Evolutionary conservation across 2,888 invertebrate species (phyloP).

Genomic region (Ormyrus nitidulus): DNA sequence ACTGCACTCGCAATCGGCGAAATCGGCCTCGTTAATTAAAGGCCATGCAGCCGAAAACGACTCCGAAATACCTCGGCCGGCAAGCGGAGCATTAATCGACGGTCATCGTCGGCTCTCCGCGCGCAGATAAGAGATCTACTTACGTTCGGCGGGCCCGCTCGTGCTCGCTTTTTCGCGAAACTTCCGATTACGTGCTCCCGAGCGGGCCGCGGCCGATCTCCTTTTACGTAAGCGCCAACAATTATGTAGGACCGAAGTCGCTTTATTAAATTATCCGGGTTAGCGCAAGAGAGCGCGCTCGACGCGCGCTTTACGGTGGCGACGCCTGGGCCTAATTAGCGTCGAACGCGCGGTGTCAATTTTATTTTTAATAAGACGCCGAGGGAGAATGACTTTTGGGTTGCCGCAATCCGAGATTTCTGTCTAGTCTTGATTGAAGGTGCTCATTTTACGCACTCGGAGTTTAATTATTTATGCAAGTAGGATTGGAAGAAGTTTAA

Average conservation of each 20-base stretch:
- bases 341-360: too few species aligned
- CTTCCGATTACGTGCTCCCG: slow-evolving; percentile 17
- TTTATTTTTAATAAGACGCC: too few species aligned
- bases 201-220: slow-evolving; percentile 3
- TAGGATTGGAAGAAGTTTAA: too few species aligned
- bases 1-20: too few species aligned
- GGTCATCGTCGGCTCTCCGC: not conserved
- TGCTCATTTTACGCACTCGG: too few species aligned
- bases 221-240: slow-evolving; percentile 4
- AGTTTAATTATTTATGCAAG: too few species aligned
- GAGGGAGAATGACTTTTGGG: too few species aligned
- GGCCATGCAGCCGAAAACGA: not conserved
- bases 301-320: not conserved
- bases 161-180: slow-evolving; percentile 10
- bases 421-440: too few species aligned
- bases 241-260: not conserved
- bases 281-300: slow-evolving; percentile 18
- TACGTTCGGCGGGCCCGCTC: not conserved
- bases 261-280: slow-evolving; percentile 43
- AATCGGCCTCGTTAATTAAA: not conserved
- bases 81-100: slow-evolving; percentile 21
- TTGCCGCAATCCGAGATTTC: too few species aligned
- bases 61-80: not conserved
- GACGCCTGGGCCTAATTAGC: too few species aligned
- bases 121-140: not conserved